These are phyloP conservation scores for Pterocles gutturalis DNA, from an alignment of 2,113 vertebrate species.

Conservation along the genomic window DNA sequence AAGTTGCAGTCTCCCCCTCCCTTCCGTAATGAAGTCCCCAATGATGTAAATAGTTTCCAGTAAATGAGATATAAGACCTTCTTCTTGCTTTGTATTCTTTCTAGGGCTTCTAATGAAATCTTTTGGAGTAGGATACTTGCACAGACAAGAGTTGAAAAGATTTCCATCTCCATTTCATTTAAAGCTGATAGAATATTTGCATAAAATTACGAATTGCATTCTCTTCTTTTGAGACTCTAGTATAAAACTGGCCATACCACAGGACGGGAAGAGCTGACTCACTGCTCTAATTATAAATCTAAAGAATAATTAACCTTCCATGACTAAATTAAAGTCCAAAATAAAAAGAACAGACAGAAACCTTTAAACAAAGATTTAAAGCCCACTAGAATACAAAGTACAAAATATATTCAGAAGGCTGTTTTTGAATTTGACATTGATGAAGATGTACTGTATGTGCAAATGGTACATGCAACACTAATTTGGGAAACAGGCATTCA, in stretches of 20 bases:
- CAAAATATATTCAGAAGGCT: neutral
- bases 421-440: neutral
- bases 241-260: neutral
- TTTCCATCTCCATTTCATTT: neutral
- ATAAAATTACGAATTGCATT: conserved; percentile 24
- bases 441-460: neutral
- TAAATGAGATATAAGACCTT: neutral
- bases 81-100: neutral
- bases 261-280: neutral
- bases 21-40: neutral
- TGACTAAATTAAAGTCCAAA: conserved; percentile 43
- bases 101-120: neutral
- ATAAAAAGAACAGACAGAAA: conserved; percentile 8
- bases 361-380: conserved; percentile 44
- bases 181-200: conserved; percentile 28
- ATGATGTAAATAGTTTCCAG: neutral
- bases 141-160: neutral
- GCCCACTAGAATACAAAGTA: conserved; percentile 7
- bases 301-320: conserved; percentile 48
- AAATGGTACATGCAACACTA: neutral
- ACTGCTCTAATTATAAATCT: conserved; percentile 44
- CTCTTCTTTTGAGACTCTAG: neutral
- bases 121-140: neutral
- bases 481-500: neutral
- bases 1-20: neutral